Evolutionary conservation across 1,140 invertebrate genomes (phyloP).

Genomic region (Zophobas atratus): DNA sequence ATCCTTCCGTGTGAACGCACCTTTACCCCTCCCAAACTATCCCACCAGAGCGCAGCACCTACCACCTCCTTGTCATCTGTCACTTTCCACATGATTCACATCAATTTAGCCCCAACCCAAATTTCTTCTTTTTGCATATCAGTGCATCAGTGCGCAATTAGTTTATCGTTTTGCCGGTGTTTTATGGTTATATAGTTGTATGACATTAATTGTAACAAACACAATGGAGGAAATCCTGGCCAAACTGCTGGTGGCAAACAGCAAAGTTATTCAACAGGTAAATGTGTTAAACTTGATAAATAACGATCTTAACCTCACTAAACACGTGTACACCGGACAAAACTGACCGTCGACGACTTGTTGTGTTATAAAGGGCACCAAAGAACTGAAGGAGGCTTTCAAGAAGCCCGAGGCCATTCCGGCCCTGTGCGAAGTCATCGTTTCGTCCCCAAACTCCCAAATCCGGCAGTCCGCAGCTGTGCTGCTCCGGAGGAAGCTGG

Average conservation of each 20-base stretch:
- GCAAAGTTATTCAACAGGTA: conserved; percentile 72
- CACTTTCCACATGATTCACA: conserved; percentile 33
- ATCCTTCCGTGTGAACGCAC: too few species aligned
- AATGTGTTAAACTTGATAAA: conserved; percentile 44
- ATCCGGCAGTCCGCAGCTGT: conserved; percentile 80
- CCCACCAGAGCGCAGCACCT: background rate
- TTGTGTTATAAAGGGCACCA: conserved; percentile 71
- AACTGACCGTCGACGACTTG: conserved; percentile 29
- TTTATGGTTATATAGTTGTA: conserved; percentile 11
- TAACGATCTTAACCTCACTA: conserved; percentile 60
- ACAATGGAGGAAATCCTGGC: conserved; percentile 71
- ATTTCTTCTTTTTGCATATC: conserved; percentile 28
- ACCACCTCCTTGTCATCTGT: background rate
- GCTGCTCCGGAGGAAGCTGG: conserved; percentile 74
- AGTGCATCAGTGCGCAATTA: conserved; percentile 24
- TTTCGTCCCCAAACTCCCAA: conserved; percentile 72
- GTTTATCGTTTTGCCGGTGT: conserved; percentile 11
- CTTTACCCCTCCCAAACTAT: too few species aligned
- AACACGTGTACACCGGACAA: conserved; percentile 57
- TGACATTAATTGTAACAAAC: conserved; percentile 3
- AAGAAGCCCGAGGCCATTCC: conserved; percentile 75
- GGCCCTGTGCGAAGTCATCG: conserved; percentile 73
- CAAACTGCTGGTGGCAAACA: conserved; percentile 72
- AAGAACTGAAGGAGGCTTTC: conserved; percentile 75
- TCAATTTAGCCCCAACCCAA: conserved; percentile 30